phyloP scores from a whole-genome alignment of 2,113 vertebrate genomes.

The Felis catus region DNA sequence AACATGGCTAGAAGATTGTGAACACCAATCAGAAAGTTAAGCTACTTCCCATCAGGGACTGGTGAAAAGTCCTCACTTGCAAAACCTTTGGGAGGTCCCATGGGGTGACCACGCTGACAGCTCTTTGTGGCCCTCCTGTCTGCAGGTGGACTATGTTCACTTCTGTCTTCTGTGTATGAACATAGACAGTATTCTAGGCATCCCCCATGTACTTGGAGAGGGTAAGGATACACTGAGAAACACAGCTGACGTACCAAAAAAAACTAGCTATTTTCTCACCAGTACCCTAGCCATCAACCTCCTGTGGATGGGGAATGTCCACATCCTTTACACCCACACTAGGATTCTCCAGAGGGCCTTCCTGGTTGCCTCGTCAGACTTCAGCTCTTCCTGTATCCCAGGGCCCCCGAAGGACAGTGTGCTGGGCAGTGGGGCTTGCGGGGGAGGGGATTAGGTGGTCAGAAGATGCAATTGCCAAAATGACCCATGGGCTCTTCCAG shows the following conservation, averaged over 20 bases:
- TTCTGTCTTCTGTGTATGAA: background rate
- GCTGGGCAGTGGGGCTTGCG: background rate
- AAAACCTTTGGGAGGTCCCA: background rate
- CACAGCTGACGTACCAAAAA: background rate
- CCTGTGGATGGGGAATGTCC: background rate
- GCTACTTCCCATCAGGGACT: background rate
- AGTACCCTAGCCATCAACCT: background rate
- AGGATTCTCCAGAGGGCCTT: background rate
- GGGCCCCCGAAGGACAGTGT: background rate
- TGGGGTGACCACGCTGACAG: background rate
- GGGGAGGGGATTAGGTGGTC: background rate
- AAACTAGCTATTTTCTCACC: background rate
- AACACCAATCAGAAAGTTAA: background rate
- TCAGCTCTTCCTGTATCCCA: background rate
- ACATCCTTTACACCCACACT: background rate
- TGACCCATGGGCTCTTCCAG: background rate
- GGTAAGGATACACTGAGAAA: background rate
- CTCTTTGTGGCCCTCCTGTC: background rate
- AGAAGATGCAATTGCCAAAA: background rate
- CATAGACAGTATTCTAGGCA: fast-evolving
- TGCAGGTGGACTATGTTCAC: background rate
- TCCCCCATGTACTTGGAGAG: background rate
- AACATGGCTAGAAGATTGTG: background rate
- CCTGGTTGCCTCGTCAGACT: background rate
- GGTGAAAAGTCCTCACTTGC: background rate